Conservation (phyloP, 1,140 invertebrate genomes). For the Belonocnema kinseyi region DNA sequence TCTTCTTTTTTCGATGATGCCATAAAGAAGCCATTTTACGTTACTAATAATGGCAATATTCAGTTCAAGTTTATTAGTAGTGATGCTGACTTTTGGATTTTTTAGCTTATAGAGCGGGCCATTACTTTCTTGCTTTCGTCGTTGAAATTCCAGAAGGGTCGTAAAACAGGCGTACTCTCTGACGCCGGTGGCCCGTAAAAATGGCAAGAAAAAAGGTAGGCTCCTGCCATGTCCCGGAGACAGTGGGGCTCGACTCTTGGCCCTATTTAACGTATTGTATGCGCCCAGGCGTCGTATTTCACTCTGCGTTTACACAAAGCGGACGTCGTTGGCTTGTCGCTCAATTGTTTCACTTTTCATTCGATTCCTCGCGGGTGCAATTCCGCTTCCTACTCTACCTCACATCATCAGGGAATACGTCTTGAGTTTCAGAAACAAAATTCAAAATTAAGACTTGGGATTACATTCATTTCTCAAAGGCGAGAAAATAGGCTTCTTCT, state of each 20-base stretch:
- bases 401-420: slow-evolving; percentile 4
- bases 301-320: slow-evolving; percentile 17
- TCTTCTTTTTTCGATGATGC: not conserved
- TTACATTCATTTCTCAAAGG: not conserved
- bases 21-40: not conserved
- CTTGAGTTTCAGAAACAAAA: not conserved
- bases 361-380: slow-evolving; percentile 1
- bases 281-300: slow-evolving; percentile 8
- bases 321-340: not conserved
- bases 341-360: slow-evolving; percentile 14
- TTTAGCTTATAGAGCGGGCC: slow-evolving; percentile 32
- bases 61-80: slow-evolving; percentile 7
- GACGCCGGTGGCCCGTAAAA: slow-evolving; percentile 43
- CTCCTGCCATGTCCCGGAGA: not conserved
- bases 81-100: slow-evolving; percentile 5
- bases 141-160: slow-evolving; percentile 33
- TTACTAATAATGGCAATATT: slow-evolving; percentile 22
- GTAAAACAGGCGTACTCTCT: slow-evolving; percentile 38
- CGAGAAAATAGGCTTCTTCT: not conserved
- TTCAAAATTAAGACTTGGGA: not conserved
- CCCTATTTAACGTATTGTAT: slow-evolving; percentile 24
- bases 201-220: slow-evolving; percentile 38
- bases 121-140: slow-evolving; percentile 39
- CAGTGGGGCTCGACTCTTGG: not conserved
- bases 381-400: not conserved